Base-by-base conservation (phyloP, 64 coral and sea anemone species). In the Montipora capricornis region DNA sequence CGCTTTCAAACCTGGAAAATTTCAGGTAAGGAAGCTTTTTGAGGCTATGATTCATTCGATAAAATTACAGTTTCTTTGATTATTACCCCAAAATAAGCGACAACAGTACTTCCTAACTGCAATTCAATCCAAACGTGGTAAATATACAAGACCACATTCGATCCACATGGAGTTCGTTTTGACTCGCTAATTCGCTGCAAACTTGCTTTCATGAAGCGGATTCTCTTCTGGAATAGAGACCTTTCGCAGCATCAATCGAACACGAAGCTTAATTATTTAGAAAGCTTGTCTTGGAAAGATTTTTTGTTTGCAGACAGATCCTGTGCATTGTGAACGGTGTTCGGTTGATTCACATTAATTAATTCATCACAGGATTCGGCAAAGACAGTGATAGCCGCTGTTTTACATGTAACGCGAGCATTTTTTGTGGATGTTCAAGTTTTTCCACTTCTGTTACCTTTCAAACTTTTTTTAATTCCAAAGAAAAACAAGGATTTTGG, bases 1-100 rank as follows among this genome's bases (percentile, higher is more conserved):
- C 82, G 45, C 44, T 71, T 48, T 70, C 82, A 86, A 86, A 73
- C 64, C 82, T 86, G 8, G 82, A 86, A 71, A 17, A 47, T 22
- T 73, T 86, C 46, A 51, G 82, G 82, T 86, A 86, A 70, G 64
- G 20, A 22, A 11, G 64, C 44, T 49, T 44, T 22, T 3, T 82
- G 2, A 86, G 19, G 12, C 47, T 20, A 12, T 16, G 37, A 12
- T 51, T 2, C 20, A 13, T 86, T 69, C 8, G 44, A 73, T 20
- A 11, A 20, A 0, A 71, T 20, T 20, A 19, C 11, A 24, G 20
- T 5, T 8, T 16, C 11, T 13, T 73, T 3, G 37, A 17, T 70
- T 86, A 2, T 20, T 0, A 5, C 8, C 11, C n/a, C 45, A 71
- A 57, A 50, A 86, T 67, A 71, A 71, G 64, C 46, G 12, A 3